Evolutionary conservation across 2,113 vertebrate genomes (phyloP), one percentile per base, ranked within the genome.

Genomic region (Meleagris gallopavo): DNA sequence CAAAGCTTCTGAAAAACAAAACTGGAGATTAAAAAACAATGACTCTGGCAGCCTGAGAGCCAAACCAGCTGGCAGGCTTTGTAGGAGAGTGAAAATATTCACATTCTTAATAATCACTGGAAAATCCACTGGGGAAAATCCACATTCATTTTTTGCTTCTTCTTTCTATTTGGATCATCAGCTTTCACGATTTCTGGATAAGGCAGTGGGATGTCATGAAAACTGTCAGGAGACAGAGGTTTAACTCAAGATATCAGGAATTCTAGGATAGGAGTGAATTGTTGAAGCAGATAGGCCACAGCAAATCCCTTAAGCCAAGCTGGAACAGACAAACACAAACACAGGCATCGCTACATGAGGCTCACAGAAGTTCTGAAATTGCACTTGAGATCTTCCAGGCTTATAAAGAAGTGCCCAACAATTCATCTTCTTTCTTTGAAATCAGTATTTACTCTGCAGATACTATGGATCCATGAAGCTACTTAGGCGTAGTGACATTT

Each of bases 251-350:
- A 64, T 94, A 93, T 91, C 94, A 88, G 85, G 80, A 94, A 95
- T 91, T 93, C 64, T 89, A 79, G 82, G 52, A 57, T 25, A 86
- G 29, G 30, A 41, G 75, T 69, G 52, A 52, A 71, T 36, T 88
- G 55, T 83, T 60, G 66, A 78, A 86, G 29, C 69, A 94, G 65
- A 86, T 12, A 95, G 90, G 29, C 34, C 74, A 70, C 43, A 66
- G 64, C 70, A 96, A 96, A 96, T 94, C 95, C 82, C 85, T 96
- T 94, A 94, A 97, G 84, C 86, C 11, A 4, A 3, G 3, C 45
- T 83, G 69, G 83, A 94, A 65, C 22, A 78, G 69, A 24, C 45
- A 86, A 91, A 83, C 38, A 76, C 61, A 94, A 85, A 87, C 66
- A 83, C 29, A 73, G 13, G 43, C 71, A 93, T n/a, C 29, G 50